phyloP scores from a whole-genome alignment of 2,113 vertebrate species.

The Grammomys surdaster region DNA sequence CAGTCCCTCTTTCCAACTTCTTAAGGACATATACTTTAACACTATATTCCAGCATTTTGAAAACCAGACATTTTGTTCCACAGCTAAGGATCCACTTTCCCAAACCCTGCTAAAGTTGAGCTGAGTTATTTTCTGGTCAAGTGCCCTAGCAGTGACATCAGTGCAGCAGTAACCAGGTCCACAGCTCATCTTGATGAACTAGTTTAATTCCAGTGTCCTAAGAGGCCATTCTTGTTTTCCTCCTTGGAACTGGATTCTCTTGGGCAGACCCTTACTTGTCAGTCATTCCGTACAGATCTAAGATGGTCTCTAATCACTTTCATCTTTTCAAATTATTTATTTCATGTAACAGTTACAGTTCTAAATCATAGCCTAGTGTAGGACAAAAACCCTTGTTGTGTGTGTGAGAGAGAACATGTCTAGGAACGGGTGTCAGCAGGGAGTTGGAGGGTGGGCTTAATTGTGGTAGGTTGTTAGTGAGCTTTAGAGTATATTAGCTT shows the following conservation, averaged over 20 bases:
- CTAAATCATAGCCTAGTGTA: conserved; percentile 12
- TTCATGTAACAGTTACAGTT: conserved; percentile 30
- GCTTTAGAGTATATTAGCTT: background rate
- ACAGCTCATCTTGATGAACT: background rate
- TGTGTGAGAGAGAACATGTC: background rate
- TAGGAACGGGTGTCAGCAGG: background rate
- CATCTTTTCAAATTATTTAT: background rate
- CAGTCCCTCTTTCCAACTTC: background rate
- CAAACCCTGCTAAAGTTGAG: background rate
- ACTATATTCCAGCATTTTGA: conserved; percentile 4
- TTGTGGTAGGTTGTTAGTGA: background rate
- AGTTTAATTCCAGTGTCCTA: background rate
- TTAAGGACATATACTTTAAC: background rate
- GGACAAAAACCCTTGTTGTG: background rate
- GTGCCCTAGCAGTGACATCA: conserved; percentile 10
- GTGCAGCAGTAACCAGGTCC: background rate
- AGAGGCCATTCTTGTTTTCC: background rate
- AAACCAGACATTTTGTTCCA: conserved; percentile 17
- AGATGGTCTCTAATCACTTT: conserved; percentile 4
- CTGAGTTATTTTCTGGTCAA: background rate
- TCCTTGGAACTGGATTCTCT: background rate
- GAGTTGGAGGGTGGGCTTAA: conserved; percentile 22
- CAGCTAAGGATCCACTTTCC: background rate
- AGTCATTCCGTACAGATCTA: background rate
- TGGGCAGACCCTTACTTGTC: background rate